Percentiles rank a stretch among this genome's conserved stretches.
phyloP scores from a whole-genome alignment of 1,140 invertebrate species.

The Philaenus spumarius region DNA sequence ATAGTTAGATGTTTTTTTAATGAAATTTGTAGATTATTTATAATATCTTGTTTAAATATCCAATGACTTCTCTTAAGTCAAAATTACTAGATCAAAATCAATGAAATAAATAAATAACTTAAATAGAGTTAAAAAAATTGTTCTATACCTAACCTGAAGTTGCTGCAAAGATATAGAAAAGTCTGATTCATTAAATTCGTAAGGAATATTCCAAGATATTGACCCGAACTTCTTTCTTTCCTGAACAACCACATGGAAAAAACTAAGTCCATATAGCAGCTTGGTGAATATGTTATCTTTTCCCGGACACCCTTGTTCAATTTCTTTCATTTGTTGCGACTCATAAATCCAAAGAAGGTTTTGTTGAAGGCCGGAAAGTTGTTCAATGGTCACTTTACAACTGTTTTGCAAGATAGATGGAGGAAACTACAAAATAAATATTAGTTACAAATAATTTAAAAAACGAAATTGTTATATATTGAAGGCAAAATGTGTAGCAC shows the following conservation, averaged over 20 bases:
- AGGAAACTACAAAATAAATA: constrained; percentile 58
- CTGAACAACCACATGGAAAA: constrained; percentile 83
- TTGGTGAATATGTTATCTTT: constrained; percentile 70
- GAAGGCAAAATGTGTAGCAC: too few species aligned
- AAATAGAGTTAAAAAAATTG: too few species aligned
- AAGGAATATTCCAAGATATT: constrained; percentile 91
- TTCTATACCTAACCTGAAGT: constrained; percentile 67
- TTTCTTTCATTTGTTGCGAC: constrained; percentile 67
- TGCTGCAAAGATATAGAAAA: constrained; percentile 86
- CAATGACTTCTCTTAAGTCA: too few species aligned
- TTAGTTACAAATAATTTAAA: too few species aligned
- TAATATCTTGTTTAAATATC: too few species aligned
- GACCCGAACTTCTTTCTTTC: constrained; percentile 87
- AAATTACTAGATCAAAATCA: too few species aligned
- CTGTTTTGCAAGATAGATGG: constrained; percentile 82
- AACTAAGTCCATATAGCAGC: constrained; percentile 80
- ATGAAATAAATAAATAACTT: too few species aligned
- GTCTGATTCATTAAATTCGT: constrained; percentile 93
- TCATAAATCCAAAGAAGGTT: constrained; percentile 79
- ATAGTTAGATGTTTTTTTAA: too few species aligned
- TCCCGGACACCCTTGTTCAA: constrained; percentile 58
- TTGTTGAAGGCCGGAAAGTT: constrained; percentile 78
- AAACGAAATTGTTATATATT: too few species aligned
- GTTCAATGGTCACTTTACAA: constrained; percentile 93
- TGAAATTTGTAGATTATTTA: too few species aligned